A percentile compares a stretch with the other conserved stretches of the same genome.
phyloP scores from a whole-genome alignment of 2,888 invertebrate genomes.

The Ametastegia equiseti region DNA sequence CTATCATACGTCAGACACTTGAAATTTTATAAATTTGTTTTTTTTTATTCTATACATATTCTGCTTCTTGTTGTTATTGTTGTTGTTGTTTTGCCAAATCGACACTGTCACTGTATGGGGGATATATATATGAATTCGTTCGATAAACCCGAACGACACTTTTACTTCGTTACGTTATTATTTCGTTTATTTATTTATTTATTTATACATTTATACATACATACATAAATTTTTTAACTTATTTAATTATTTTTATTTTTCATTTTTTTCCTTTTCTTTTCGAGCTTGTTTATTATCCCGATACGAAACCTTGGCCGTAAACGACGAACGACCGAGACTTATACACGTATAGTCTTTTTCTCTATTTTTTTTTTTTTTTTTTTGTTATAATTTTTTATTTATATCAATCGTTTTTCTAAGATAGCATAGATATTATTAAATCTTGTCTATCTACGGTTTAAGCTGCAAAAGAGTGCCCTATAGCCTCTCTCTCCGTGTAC shows the following conservation, averaged over 20 bases:
- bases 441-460: conserved; percentile 11
- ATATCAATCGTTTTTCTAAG: too few species aligned
- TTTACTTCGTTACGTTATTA: background rate
- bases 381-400: background rate
- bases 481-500: conserved; percentile 41
- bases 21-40: too few species aligned
- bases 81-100: background rate
- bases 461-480: conserved; percentile 38
- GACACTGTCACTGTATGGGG: too few species aligned
- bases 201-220: background rate
- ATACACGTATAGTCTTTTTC: too few species aligned
- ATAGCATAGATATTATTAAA: too few species aligned
- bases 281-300: too few species aligned
- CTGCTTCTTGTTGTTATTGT: background rate
- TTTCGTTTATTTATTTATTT: background rate
- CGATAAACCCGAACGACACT: background rate
- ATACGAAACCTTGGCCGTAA: too few species aligned
- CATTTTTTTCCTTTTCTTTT: background rate
- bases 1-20: too few species aligned
- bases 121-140: background rate
- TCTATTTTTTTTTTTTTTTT: background rate
- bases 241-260: background rate
- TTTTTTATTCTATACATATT: too few species aligned
- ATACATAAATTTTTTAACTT: too few species aligned
- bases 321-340: too few species aligned